Conservation (phyloP, 1,140 invertebrate genomes). For the Pseudomyrmex flavicornis region DNA sequence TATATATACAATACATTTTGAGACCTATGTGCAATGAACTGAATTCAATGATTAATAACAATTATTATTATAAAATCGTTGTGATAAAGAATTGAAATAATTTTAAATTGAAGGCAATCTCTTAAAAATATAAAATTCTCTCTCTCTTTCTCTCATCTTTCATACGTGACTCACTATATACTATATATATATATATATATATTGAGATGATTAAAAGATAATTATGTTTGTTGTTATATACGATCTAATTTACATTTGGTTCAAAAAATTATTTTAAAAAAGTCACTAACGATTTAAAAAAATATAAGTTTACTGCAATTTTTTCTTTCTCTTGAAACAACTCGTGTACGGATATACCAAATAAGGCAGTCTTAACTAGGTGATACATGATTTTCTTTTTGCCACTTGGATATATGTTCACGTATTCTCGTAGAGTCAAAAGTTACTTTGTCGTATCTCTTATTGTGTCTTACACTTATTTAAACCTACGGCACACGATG, state of each 20-base stretch:
- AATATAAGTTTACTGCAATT: conserved; percentile 54
- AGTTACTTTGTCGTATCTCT: conserved; percentile 27
- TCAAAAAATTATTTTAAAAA: conserved; percentile 36
- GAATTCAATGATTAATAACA: conserved; percentile 1
- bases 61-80: not conserved
- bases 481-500: too few relatives aligned
- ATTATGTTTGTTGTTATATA: conserved; percentile 19
- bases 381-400: conserved; percentile 69
- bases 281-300: conserved; percentile 45
- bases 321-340: conserved; percentile 31
- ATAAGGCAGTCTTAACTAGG: conserved; percentile 75
- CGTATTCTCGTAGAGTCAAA: conserved; percentile 44
- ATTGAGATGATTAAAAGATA: conserved; percentile 27
- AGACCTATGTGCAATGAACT: conserved; percentile 30
- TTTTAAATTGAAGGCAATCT: conserved; percentile 22
- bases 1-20: conserved; percentile 44
- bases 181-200: not conserved
- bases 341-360: conserved; percentile 64
- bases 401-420: conserved; percentile 15
- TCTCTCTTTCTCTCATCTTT: conserved; percentile 1
- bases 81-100: conserved; percentile 52
- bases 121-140: not conserved
- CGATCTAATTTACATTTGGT: conserved; percentile 34
- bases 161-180: not conserved
- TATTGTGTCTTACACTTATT: conserved; percentile 17